Evolutionary conservation across 2,797 vertebrate genomes (phyloP), one percentile per base, ranked within the genome.

Genomic region (Enteromius afrohamiltoni): DNA sequence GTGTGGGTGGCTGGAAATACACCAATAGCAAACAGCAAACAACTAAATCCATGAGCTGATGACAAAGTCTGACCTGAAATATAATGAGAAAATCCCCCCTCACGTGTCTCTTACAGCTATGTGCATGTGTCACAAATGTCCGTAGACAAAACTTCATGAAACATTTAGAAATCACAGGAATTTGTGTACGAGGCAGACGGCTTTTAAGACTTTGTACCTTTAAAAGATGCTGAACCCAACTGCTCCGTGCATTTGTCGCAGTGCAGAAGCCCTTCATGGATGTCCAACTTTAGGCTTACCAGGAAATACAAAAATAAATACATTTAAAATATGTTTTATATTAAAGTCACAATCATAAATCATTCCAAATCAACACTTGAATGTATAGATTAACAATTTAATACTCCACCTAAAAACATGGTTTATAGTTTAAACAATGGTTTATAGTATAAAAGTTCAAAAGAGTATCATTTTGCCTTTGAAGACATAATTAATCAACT

Each of bases 1-100:
- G 73, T 71, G 81, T 76, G 70, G 71, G 64, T 75, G 73, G 78
- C 65, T 79, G 68, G 47, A 77, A 80, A 73, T 40, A 87, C 34
- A 67, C 40, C 69, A 82, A 80, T 40, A 51, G 70, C 64, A 84
- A 67, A 75, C 23, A 73, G 45, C 67, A 69, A 70, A 60, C 64
- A 55, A 65, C 55, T 19, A n/a, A 65, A 74, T 62, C 14, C 65
- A 79, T 42, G 47, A 74, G n/a, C n/a, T 71, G 23, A 53, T 14
- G 74, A 82, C 55, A 73, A 58, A 29, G 8, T 53, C 11, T 23
- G 65, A 37, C 67, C 29, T 67, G 26, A 77, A 37, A 80, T 23
- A 37, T 11, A 13, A 65, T 37, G 34, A 67, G 34, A 40, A 62
- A 73, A 26, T 19, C 65, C 71, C 71, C 47, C 23, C 65, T 77